phyloP scores from a whole-genome alignment of 2,888 invertebrate genomes.

The Plebejus anna region DNA sequence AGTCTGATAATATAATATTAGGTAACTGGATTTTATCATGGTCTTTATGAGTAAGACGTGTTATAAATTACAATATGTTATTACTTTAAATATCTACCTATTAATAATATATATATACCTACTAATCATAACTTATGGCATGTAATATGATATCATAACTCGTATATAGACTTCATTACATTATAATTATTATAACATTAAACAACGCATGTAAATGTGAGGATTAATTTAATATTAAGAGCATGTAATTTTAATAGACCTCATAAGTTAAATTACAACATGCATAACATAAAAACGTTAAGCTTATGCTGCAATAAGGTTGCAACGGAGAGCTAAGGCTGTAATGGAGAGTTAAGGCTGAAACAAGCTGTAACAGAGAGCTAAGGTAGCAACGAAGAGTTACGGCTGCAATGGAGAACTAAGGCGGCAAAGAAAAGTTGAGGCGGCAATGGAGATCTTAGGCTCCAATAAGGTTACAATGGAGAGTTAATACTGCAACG shows the following conservation, averaged over 20 bases:
- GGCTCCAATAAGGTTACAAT: no score
- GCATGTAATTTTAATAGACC: neutral
- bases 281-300: no score
- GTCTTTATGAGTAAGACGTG: conserved; percentile 9
- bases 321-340: no score
- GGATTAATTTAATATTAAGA: neutral
- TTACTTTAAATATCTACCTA: neutral
- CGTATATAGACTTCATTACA: neutral
- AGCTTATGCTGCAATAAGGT: no score
- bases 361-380: no score
- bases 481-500: no score
- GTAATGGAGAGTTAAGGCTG: no score
- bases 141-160: neutral
- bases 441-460: no score
- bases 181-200: conserved; percentile 7
- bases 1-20: neutral
- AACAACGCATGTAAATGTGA: neutral
- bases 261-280: neutral
- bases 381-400: no score
- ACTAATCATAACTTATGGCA: neutral
- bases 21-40: neutral
- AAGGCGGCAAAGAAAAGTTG: no score
- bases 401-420: no score
- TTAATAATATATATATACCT: no score
- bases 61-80: neutral